Conservation (phyloP, 2,797 vertebrate genomes). For the Typhlichthys eigenmanni region DNA sequence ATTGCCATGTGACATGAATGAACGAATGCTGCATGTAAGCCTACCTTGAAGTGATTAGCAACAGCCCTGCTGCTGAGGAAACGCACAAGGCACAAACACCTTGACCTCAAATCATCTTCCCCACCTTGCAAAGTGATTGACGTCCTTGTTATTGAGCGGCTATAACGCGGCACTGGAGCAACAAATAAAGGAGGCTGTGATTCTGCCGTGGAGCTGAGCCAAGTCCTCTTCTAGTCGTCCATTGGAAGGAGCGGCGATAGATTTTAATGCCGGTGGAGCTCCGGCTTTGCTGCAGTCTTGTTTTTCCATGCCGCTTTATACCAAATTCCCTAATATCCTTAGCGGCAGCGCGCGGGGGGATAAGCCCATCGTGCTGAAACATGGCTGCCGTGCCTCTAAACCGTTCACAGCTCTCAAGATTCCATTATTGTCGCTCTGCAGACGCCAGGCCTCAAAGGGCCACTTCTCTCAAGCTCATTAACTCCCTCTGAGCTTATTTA, state of each 20-base stretch:
- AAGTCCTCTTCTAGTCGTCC: conserved; percentile 47
- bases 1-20: conserved; percentile 26
- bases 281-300: conserved; percentile 79
- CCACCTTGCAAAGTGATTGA: conserved; percentile 51
- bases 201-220: conserved; percentile 57
- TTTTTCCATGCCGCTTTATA: conserved; percentile 80
- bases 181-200: conserved; percentile 60
- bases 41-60: conserved; percentile 12
- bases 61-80: background rate
- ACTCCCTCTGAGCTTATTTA: conserved; percentile 67
- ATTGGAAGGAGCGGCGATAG: conserved; percentile 55
- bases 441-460: conserved; percentile 72
- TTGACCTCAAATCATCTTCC: conserved; percentile 47
- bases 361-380: conserved; percentile 78
- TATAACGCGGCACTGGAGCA: conserved; percentile 52
- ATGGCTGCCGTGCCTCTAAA: conserved; percentile 79
- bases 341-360: conserved; percentile 73
- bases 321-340: conserved; percentile 83
- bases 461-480: conserved; percentile 76
- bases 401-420: conserved; percentile 77
- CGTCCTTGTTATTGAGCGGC: conserved; percentile 57
- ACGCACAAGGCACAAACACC: conserved; percentile 39
- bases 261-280: conserved; percentile 67
- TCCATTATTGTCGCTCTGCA: conserved; percentile 76
- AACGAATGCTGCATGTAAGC: conserved; percentile 22